phyloP scores from a whole-genome alignment of 2,113 vertebrate species.

The Sylvilagus bachmani region DNA sequence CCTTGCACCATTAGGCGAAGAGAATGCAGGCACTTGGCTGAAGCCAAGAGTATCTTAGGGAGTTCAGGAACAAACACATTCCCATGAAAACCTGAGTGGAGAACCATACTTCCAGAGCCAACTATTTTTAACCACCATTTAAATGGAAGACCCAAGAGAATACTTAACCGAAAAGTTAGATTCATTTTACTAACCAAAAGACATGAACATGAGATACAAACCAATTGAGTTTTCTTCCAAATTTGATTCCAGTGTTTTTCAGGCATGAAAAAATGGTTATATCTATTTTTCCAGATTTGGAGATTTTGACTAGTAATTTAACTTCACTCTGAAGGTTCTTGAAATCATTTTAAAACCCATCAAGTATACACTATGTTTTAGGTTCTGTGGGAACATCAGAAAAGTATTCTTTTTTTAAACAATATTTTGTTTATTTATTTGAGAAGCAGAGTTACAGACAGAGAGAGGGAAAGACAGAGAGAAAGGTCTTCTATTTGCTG shows the following conservation, averaged over 20 bases:
- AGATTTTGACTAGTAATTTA: conserved; percentile 45
- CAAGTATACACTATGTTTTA: not conserved
- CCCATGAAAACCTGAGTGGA: not conserved
- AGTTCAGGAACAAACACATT: not conserved
- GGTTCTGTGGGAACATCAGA: not conserved
- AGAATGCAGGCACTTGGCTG: not conserved
- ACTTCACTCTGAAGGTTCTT: not conserved
- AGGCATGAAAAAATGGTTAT: not conserved
- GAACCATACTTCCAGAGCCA: not conserved
- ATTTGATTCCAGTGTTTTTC: not conserved
- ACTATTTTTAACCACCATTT: not conserved
- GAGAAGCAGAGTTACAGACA: no score
- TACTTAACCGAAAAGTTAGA: conserved; percentile 43
- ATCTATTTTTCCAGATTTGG: conserved; percentile 38
- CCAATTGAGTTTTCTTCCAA: conserved; percentile 29
- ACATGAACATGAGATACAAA: not conserved
- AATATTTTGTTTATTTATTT: no score
- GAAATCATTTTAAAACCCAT: conserved; percentile 30
- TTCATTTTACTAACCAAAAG: conserved; percentile 32
- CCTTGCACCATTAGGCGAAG: not conserved
- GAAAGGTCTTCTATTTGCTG: no score
- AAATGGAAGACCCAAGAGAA: conserved; percentile 11
- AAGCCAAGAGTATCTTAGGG: conserved; percentile 11
- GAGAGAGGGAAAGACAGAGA: no score
- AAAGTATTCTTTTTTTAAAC: not conserved